phyloP scores from a whole-genome alignment of 92 coral and sea anemone species.

The Scolanthus callimorphus region DNA sequence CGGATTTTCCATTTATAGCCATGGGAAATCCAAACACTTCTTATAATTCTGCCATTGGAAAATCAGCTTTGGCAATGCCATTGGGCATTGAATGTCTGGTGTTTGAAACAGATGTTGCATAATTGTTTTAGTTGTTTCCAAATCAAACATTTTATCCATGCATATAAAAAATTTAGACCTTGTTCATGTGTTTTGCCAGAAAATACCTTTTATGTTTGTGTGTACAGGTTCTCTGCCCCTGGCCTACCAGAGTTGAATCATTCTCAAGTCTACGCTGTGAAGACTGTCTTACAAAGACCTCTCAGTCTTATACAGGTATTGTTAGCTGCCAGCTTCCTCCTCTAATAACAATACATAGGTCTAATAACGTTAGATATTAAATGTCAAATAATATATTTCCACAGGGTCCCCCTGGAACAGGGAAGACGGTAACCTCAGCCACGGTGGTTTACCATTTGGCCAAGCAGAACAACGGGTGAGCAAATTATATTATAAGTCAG shows the following conservation, averaged over 20 bases:
- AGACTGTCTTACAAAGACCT: slow-evolving; percentile 95
- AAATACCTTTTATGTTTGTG: not conserved
- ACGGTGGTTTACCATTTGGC: slow-evolving; percentile 91
- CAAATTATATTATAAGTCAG: too few relatives aligned
- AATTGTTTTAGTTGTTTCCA: too few relatives aligned
- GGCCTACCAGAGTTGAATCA: slow-evolving; percentile 98
- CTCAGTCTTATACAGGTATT: slow-evolving; percentile 93
- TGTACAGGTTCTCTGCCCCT: slow-evolving; percentile 87
- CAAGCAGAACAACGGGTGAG: slow-evolving; percentile 96
- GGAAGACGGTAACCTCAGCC: slow-evolving; percentile 98
- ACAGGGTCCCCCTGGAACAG: slow-evolving; percentile 99
- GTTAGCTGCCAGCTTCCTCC: not conserved
- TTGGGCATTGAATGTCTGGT: too few relatives aligned
- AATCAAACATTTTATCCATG: too few relatives aligned
- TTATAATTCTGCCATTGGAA: too few relatives aligned
- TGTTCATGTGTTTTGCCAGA: not conserved
- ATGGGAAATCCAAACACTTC: too few relatives aligned
- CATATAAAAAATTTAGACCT: too few relatives aligned
- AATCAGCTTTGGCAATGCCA: too few relatives aligned
- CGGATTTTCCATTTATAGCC: too few relatives aligned
- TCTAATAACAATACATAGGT: not conserved
- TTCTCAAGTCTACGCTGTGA: slow-evolving; percentile 99
- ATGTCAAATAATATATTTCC: not conserved
- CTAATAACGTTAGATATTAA: not conserved
- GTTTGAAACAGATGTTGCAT: too few relatives aligned